Evolutionary conservation across 2,113 vertebrate species (phyloP).

Genomic region (Callopanchax toddi): DNA sequence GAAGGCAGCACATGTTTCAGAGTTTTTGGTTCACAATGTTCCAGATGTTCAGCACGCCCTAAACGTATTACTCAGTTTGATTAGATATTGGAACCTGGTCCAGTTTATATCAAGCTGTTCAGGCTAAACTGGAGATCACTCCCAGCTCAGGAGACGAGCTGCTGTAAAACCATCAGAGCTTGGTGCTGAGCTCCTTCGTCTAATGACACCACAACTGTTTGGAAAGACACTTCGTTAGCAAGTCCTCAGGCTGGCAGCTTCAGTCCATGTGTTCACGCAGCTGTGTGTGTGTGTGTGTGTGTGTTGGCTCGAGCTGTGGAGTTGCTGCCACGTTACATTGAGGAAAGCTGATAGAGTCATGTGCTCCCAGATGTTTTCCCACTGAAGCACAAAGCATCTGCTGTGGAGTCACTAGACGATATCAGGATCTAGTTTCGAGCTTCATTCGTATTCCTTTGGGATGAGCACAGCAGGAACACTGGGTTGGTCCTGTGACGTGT

Average conservation of each 20-base stretch:
- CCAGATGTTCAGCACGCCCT: not conserved
- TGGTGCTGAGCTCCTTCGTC: not conserved
- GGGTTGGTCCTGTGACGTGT: too few species aligned
- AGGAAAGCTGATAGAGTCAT: slow-evolving; percentile 28
- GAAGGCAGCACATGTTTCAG: slow-evolving; percentile 30
- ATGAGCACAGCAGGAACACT: too few species aligned
- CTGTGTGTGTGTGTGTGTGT: too few species aligned
- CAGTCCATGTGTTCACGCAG: slow-evolving; percentile 34
- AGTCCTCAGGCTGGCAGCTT: slow-evolving; percentile 20
- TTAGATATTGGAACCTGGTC: too few species aligned
- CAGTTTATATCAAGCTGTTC: not conserved
- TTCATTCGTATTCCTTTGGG: too few species aligned
- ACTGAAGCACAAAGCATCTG: slow-evolving; percentile 5
- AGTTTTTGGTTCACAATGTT: slow-evolving; percentile 16
- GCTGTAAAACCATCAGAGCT: not conserved
- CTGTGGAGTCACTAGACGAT: not conserved
- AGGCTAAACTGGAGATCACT: not conserved
- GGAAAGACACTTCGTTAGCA: slow-evolving; percentile 8
- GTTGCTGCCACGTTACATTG: slow-evolving; percentile 68
- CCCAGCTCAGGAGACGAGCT: not conserved
- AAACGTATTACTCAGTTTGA: slow-evolving; percentile 5
- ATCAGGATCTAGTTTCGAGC: too few species aligned
- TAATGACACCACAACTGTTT: slow-evolving; percentile 5
- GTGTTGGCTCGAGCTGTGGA: slow-evolving; percentile 65
- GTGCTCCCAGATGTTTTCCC: slow-evolving; percentile 42